phyloP scores from a whole-genome alignment of 2,113 vertebrate genomes.

The Cariama cristata region DNA sequence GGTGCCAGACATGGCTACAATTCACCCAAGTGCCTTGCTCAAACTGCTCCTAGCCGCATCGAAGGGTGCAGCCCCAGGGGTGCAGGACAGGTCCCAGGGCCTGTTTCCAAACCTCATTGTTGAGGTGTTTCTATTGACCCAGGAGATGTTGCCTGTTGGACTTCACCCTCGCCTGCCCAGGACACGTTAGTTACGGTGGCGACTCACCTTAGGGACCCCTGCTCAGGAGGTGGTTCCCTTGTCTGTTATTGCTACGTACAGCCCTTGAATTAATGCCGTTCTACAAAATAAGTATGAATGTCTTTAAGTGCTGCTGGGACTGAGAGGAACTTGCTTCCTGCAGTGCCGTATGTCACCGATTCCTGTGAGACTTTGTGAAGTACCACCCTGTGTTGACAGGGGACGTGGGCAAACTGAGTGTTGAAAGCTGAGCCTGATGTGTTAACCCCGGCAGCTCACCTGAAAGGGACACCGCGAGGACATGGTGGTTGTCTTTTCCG shows the following conservation, averaged over 20 bases:
- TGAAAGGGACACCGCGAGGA: too few species aligned
- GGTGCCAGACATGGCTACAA: background rate
- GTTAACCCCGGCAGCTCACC: background rate
- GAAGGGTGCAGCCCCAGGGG: background rate
- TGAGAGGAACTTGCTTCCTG: background rate
- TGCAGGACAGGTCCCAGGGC: rapidly evolving
- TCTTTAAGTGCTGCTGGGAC: background rate
- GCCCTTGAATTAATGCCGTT: background rate
- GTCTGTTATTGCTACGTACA: background rate
- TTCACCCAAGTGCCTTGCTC: background rate
- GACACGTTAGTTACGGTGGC: background rate
- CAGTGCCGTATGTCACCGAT: rapidly evolving
- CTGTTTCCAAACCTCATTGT: background rate
- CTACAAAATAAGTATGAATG: background rate
- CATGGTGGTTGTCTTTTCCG: background rate
- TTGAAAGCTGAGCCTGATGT: background rate
- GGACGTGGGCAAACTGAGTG: rapidly evolving
- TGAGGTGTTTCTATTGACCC: background rate
- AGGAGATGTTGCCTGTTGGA: background rate
- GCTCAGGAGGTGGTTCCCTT: background rate
- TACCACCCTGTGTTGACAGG: background rate
- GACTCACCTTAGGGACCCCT: background rate
- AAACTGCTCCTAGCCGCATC: rapidly evolving
- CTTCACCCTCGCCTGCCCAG: background rate
- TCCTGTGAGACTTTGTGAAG: background rate